Percentiles rank a stretch among this genome's conserved stretches.
Conservation (phyloP, 2,797 vertebrate species). For the Halcyon smyrnensis region DNA sequence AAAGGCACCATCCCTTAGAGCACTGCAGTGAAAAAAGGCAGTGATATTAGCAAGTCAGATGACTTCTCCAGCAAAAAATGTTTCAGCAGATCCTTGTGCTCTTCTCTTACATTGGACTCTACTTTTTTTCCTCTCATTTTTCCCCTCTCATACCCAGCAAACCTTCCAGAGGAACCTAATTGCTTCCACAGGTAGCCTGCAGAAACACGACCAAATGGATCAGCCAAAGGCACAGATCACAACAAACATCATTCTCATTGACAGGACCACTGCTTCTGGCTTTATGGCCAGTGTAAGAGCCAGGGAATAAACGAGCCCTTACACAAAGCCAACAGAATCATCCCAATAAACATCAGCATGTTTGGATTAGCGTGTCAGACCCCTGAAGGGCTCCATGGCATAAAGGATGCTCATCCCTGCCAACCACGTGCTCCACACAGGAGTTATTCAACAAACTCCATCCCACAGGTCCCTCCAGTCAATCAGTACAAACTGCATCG, state of each 20-base stretch:
- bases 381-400: not conserved
- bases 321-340: not conserved
- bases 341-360: not conserved
- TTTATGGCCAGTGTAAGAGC: not conserved
- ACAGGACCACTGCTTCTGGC: accelerated
- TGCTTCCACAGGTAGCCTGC: not conserved
- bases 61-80: not conserved
- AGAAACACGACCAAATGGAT: accelerated
- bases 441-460: not conserved
- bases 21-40: not conserved
- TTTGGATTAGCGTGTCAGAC: not conserved
- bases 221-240: not conserved
- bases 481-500: not conserved
- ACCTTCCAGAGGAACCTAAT: not conserved
- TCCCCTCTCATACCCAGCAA: accelerated
- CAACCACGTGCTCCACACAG: not conserved
- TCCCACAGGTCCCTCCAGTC: not conserved
- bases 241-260: accelerated
- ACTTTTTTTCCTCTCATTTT: too few species aligned
- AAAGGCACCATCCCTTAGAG: not conserved
- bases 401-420: not conserved
- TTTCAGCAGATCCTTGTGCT: not conserved
- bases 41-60: not conserved
- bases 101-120: not conserved
- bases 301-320: not conserved